A percentile compares a stretch with the other conserved stretches of the same genome.
phyloP scores from a whole-genome alignment of 2,113 vertebrate species.

The Hirundichthys speculiger region DNA sequence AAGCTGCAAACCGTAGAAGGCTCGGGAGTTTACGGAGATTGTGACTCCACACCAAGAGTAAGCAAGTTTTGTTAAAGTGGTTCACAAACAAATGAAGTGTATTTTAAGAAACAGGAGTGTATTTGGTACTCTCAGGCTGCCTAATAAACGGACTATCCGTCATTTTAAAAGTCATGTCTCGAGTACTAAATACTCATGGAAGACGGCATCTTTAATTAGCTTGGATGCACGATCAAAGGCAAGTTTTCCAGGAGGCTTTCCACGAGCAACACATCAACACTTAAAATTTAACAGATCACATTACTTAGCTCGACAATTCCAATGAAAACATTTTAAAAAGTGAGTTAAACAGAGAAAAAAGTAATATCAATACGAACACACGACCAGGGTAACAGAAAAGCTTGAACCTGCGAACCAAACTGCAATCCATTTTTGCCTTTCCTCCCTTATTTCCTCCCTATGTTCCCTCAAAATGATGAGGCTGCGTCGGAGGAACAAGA shows the following conservation, averaged over 20 bases:
- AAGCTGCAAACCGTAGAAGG: not conserved
- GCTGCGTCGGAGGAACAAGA: constrained; percentile 42
- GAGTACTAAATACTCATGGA: not conserved
- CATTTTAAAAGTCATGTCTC: not conserved
- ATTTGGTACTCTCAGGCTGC: not conserved
- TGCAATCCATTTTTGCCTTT: constrained; percentile 37
- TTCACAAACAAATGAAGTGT: too few relatives aligned
- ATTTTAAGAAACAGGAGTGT: too few relatives aligned
- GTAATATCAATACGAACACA: not conserved
- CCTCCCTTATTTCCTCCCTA: constrained; percentile 62
- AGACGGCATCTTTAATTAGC: too few relatives aligned
- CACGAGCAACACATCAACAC: not conserved
- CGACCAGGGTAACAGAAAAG: constrained; percentile 13
- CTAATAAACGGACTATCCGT: not conserved
- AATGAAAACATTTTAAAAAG: too few relatives aligned
- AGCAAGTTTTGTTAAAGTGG: too few relatives aligned
- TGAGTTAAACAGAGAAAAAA: not conserved
- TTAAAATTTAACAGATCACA: not conserved
- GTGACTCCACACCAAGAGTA: constrained; percentile 13
- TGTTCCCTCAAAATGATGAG: constrained; percentile 49
- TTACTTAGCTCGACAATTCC: not conserved
- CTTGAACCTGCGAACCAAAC: constrained; percentile 60
- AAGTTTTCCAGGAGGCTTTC: not conserved
- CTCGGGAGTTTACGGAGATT: constrained; percentile 9
- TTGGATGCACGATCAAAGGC: not conserved